Evolutionary conservation across 2,797 vertebrate genomes (phyloP).

Genomic region (Carcharodon carcharias): DNA sequence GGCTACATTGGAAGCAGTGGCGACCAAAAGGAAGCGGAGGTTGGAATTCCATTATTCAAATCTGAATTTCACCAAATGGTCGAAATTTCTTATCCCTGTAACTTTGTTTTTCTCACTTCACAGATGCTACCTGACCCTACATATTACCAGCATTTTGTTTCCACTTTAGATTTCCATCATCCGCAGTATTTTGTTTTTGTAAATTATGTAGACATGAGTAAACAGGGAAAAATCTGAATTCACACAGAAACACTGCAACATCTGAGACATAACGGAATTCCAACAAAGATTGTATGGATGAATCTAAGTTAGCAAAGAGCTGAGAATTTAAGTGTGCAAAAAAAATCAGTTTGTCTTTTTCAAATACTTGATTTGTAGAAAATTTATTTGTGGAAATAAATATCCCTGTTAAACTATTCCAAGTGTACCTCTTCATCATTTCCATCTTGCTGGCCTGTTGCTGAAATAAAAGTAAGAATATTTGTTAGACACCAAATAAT

Average conservation of each 20-base stretch:
- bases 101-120: background rate
- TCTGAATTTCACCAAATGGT: background rate
- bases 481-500: background rate
- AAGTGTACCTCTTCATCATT: constrained; percentile 18
- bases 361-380: background rate
- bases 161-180: background rate
- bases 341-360: background rate
- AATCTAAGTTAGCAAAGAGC: background rate
- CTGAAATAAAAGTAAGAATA: constrained; percentile 16
- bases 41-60: background rate
- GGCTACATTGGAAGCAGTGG: too few species aligned
- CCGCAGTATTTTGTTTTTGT: background rate
- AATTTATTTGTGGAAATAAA: background rate
- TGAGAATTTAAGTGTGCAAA: background rate
- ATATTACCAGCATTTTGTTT: background rate
- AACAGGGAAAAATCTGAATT: background rate
- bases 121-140: background rate
- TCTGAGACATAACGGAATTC: background rate
- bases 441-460: background rate
- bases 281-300: background rate
- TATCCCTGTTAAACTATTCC: background rate
- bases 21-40: background rate
- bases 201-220: background rate
- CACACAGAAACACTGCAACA: background rate
- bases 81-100: background rate